Evolutionary conservation across 1,140 invertebrate genomes (phyloP).

Genomic region (Philaenus spumarius): DNA sequence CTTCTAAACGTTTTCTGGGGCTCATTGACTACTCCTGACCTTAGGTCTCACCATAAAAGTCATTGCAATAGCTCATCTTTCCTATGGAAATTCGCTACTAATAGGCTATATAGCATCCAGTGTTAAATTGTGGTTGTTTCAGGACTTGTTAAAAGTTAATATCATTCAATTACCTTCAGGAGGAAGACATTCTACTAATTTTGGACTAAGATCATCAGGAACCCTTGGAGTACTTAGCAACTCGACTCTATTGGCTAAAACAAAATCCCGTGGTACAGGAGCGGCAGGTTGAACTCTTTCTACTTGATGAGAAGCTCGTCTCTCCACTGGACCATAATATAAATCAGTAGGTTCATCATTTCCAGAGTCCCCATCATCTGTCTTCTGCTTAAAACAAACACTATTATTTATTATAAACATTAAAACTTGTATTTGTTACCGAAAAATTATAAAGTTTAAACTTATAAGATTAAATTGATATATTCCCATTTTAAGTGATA

Average conservation of each 20-base stretch:
- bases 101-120: no score
- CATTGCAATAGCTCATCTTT: no score
- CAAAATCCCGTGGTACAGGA: background rate
- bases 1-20: no score
- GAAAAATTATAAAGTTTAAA: constrained; percentile 6
- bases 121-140: no score
- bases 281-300: constrained; percentile 29
- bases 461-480: background rate
- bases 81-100: no score
- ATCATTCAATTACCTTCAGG: constrained; percentile 52
- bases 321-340: constrained; percentile 44
- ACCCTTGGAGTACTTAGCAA: constrained; percentile 41
- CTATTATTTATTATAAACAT: no score
- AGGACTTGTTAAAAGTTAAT: no score
- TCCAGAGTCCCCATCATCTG: constrained; percentile 86
- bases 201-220: constrained; percentile 36
- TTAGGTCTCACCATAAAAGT: no score
- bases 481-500: no score
- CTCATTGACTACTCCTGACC: no score
- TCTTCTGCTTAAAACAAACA: constrained; percentile 52
- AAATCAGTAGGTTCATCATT: constrained; percentile 86
- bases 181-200: constrained; percentile 51
- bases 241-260: constrained; percentile 41
- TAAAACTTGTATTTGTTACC: no score
- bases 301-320: constrained; percentile 15